A percentile compares a stretch with the other conserved stretches of the same genome.
phyloP scores from a whole-genome alignment of 1,140 invertebrate species.

The Psilanteris sp. region DNA sequence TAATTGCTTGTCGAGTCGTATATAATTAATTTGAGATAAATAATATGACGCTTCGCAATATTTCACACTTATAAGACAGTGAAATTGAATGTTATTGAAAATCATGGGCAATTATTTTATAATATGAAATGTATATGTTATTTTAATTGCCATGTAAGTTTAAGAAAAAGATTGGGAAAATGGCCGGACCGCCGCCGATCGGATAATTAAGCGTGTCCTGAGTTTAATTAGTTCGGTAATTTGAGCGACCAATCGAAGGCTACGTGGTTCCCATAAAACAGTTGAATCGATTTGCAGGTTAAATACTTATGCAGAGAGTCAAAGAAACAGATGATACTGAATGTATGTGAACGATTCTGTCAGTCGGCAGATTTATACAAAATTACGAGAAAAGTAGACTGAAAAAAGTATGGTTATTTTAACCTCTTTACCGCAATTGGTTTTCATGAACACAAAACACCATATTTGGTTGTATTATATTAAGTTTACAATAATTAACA shows the following conservation, averaged over 20 bases:
- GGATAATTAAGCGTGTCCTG: neutral
- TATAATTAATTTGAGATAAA: too few species aligned
- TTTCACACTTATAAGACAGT: slow-evolving; percentile 2
- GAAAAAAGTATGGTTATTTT: too few species aligned
- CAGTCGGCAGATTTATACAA: too few species aligned
- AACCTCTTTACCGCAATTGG: too few species aligned
- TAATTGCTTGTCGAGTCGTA: too few species aligned
- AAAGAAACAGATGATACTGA: too few species aligned
- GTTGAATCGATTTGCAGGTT: neutral
- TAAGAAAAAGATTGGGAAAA: neutral
- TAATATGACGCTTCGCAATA: neutral
- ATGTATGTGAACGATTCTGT: too few species aligned
- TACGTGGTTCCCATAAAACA: slow-evolving; percentile 7
- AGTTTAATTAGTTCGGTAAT: slow-evolving; percentile 1
- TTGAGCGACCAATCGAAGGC: slow-evolving; percentile 1
- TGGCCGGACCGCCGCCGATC: too few species aligned
- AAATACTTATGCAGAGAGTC: neutral
- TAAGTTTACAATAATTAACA: too few species aligned
- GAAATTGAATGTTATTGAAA: slow-evolving; percentile 14
- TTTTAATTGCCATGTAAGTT: slow-evolving; percentile 1
- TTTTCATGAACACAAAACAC: too few species aligned
- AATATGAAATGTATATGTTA: neutral
- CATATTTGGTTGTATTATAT: too few species aligned
- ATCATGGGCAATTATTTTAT: neutral
- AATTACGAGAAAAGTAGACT: too few species aligned